These are phyloP conservation scores for Leptinotarsa texana DNA, from an alignment of 1,140 invertebrate genomes.

Conservation along the genomic window DNA sequence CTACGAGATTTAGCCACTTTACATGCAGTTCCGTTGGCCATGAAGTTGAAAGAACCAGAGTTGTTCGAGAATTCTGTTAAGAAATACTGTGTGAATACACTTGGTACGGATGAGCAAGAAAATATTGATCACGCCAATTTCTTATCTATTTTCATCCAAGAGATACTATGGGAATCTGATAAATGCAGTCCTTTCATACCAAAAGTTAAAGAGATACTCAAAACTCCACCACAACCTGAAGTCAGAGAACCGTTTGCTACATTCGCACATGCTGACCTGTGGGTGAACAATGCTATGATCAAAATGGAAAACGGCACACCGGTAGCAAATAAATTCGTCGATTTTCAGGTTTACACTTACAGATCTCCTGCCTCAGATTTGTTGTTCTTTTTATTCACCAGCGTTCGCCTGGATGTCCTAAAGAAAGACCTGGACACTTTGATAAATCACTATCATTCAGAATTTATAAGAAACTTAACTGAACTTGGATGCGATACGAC, in stretches of 20 bases:
- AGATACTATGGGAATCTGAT: neutral
- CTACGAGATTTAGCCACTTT: conserved; percentile 51
- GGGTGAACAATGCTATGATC: conserved; percentile 65
- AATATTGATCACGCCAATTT: neutral
- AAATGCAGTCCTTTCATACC: conserved; percentile 18
- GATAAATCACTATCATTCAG: conserved; percentile 58
- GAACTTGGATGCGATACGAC: conserved; percentile 36
- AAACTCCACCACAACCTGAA: conserved; percentile 3
- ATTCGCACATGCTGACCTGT: conserved; percentile 62
- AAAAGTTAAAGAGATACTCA: conserved; percentile 15
- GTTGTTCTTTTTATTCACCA: conserved; percentile 61
- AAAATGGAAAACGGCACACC: conserved; percentile 44
- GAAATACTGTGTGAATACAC: neutral
- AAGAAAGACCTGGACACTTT: conserved; percentile 56
- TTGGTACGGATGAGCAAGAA: neutral
- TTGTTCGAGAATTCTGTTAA: conserved; percentile 51
- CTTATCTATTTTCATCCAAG: neutral
- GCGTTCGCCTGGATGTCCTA: conserved; percentile 54
- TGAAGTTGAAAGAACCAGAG: conserved; percentile 53
- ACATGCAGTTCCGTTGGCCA: conserved; percentile 54
- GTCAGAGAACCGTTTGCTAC: conserved; percentile 55
- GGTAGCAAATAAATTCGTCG: conserved; percentile 59
- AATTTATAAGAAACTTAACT: conserved; percentile 52
- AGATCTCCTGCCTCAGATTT: conserved; percentile 60
- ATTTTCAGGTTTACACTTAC: conserved; percentile 64